Conservation (phyloP, 2,888 invertebrate genomes). For the Drosophila prolongata region DNA sequence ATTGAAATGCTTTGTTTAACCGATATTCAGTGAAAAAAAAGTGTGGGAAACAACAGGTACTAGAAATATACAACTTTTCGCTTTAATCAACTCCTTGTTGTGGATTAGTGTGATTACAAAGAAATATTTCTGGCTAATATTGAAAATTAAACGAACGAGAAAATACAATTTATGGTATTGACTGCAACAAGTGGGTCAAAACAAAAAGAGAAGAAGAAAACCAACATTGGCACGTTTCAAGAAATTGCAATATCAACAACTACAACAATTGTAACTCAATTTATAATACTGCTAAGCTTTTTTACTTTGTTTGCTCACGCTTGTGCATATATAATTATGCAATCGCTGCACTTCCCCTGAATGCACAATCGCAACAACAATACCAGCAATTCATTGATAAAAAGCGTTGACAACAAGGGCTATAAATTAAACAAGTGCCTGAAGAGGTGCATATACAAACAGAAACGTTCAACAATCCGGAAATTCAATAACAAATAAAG, state of each 20-base stretch:
- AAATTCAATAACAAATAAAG: not conserved
- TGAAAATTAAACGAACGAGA: no score
- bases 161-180: constrained; percentile 3
- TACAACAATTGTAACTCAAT: constrained; percentile 37
- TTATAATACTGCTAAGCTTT: constrained; percentile 22
- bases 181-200: constrained; percentile 24
- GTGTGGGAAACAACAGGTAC: constrained; percentile 10
- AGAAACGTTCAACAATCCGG: constrained; percentile 10
- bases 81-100: not conserved
- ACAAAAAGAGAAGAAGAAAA: not conserved
- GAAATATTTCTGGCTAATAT: not conserved
- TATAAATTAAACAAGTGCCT: constrained; percentile 41
- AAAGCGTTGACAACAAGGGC: constrained; percentile 28
- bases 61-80: not conserved
- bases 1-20: constrained; percentile 17
- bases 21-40: constrained; percentile 12
- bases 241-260: constrained; percentile 28
- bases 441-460: constrained; percentile 24
- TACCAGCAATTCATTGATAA: constrained; percentile 53
- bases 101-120: not conserved
- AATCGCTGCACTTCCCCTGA: constrained; percentile 34
- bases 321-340: constrained; percentile 35
- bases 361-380: constrained; percentile 25
- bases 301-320: constrained; percentile 15
- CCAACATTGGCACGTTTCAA: constrained; percentile 31